A percentile compares a stretch with the other conserved stretches of the same genome.
Conservation (phyloP, 2,797 vertebrate genomes). For the Eutrigla gurnardus region DNA sequence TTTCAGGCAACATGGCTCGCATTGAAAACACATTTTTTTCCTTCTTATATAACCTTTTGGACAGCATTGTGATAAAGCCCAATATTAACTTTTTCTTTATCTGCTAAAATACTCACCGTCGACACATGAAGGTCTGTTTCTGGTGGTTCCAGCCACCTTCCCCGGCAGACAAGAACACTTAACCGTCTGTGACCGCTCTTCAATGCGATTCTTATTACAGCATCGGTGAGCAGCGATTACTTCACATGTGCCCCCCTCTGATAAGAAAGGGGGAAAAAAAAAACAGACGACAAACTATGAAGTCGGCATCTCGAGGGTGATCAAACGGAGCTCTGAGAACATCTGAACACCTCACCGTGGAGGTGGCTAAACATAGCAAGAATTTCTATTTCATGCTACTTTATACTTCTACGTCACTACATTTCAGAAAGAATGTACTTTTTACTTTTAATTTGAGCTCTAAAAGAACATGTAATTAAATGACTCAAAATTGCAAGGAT, state of each 20-base stretch:
- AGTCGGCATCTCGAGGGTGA: slow-evolving; percentile 28
- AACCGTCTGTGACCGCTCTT: slow-evolving; percentile 98
- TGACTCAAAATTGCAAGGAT: background rate
- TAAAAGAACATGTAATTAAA: background rate
- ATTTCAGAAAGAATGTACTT: background rate
- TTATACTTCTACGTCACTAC: background rate
- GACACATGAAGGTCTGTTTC: slow-evolving; percentile 97
- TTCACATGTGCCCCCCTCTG: slow-evolving; percentile 99
- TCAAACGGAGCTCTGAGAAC: slow-evolving; percentile 16
- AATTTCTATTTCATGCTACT: background rate
- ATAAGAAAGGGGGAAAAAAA: slow-evolving; percentile 48
- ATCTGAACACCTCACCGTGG: slow-evolving; percentile 4
- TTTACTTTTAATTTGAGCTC: background rate
- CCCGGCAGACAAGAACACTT: slow-evolving; percentile 99
- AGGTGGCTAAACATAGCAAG: background rate
- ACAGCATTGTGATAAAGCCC: slow-evolving; percentile 3
- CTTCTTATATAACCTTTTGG: background rate
- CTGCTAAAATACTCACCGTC: slow-evolving; percentile 88
- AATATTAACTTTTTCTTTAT: background rate
- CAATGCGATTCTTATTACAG: slow-evolving; percentile 99
- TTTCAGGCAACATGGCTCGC: slow-evolving; percentile 3
- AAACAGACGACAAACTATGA: slow-evolving; percentile 35
- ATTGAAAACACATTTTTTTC: slow-evolving; percentile 1
- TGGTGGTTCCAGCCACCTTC: slow-evolving; percentile 97
- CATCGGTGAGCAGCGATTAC: slow-evolving; percentile 99